phyloP scores from a whole-genome alignment of 1,140 invertebrate species.

The Heterodera schachtii region DNA sequence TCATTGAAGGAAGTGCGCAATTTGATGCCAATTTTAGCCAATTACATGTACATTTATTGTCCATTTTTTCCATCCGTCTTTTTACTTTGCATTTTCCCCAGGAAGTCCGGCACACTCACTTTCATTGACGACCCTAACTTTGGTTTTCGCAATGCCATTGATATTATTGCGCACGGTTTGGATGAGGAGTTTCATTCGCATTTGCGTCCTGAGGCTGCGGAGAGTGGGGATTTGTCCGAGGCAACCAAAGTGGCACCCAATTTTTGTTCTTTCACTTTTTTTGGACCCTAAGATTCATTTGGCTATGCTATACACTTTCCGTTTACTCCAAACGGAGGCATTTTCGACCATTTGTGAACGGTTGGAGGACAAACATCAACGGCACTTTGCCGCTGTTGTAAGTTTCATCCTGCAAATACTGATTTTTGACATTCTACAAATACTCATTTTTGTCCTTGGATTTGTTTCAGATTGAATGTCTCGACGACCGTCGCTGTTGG shows the following conservation, averaged over 20 bases:
- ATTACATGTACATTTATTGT: background rate
- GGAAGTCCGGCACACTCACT: background rate
- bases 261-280: background rate
- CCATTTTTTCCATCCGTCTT: background rate
- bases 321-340: constrained; percentile 2
- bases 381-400: background rate
- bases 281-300: background rate
- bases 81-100: background rate
- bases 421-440: too few species aligned
- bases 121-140: background rate
- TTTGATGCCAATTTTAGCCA: constrained; percentile 12
- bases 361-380: constrained; percentile 3
- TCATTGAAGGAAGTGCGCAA: constrained; percentile 1
- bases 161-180: background rate
- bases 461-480: constrained; percentile 8
- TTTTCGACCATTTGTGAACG: constrained; percentile 4
- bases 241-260: background rate
- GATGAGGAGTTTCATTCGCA: background rate
- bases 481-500: constrained; percentile 6
- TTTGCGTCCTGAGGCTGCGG: background rate
- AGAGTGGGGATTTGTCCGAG: background rate
- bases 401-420: too few species aligned
- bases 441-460: background rate
- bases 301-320: constrained; percentile 5
- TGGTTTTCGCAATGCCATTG: constrained; percentile 2